Evolutionary conservation across 2,113 vertebrate species (phyloP), one percentile per base, ranked within the genome.

Genomic region (Apteryx mantelli): DNA sequence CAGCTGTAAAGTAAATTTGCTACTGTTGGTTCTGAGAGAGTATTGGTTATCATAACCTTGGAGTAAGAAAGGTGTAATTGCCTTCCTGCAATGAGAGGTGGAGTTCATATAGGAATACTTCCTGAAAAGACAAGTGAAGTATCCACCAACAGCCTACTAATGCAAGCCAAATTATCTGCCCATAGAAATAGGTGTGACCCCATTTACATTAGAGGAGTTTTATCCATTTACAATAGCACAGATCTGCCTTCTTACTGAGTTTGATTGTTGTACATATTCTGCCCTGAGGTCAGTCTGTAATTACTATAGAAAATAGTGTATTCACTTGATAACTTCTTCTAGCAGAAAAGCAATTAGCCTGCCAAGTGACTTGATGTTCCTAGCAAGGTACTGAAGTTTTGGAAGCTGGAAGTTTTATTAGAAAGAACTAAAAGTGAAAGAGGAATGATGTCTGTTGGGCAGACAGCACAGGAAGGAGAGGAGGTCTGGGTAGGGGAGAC

Each of bases 341-440:
- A 93, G 86, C 89, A 95, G 94, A 94, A 95, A 95, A 97, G 84
- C 92, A 96, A 96, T 96, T 96, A 96, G 89, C 89, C 70, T 97
- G 89, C 66, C 94, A 88, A 92, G 92, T 88, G 66, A 95, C 88
- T 96, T 97, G 94, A 89, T 91, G 84, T 58, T 93, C 66, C 84
- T 82, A 70, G 89, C 84, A 84, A 92, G 81, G 38, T 63, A 18
- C 50, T 60, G 78, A 88, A 82, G 78, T 94, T 96, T 74, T 77
- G 84, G 75, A 94, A 68, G 26, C 34, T 95, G 75, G 50, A 94
- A 68, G 28, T 80, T 82, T 89, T 22, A 66, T 34, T 15, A 80
- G 53, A 91, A 91, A 85, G 56, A 92, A 89, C n/a, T 28, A 53
- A 36, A 80, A 95, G 50, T n/a, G 32, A 82, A 65, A 80, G 44